Evolutionary conservation across 2,888 invertebrate genomes (phyloP).

Genomic region (Endomychus coccineus): DNA sequence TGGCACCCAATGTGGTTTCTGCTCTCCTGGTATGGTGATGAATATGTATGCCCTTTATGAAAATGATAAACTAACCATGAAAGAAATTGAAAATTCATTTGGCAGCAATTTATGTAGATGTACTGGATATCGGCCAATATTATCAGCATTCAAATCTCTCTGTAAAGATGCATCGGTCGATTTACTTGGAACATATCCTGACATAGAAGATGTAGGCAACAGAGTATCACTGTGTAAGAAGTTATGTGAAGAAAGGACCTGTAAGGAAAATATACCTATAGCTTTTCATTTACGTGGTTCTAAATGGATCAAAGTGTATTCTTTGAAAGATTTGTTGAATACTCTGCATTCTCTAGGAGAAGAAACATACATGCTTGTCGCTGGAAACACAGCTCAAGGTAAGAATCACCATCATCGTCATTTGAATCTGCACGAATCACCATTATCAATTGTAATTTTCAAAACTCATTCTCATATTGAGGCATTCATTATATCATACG

Average conservation of each 20-base stretch:
- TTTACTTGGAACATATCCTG: conserved; percentile 32
- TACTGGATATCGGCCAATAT: conserved; percentile 58
- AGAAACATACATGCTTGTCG: conserved; percentile 53
- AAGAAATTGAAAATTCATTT: conserved; percentile 60
- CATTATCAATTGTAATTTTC: no score
- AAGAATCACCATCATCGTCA: no score
- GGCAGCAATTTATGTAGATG: conserved; percentile 68
- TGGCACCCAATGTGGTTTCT: conserved; percentile 64
- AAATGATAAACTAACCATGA: conserved; percentile 44
- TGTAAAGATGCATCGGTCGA: conserved; percentile 44
- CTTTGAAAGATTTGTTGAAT: conserved; percentile 50
- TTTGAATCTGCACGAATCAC: no score
- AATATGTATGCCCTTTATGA: conserved; percentile 55
- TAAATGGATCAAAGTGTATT: conserved; percentile 54
- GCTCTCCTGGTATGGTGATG: conserved; percentile 72
- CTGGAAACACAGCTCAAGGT: conserved; percentile 73
- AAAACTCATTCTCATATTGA: no score
- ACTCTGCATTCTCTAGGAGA: conserved; percentile 44
- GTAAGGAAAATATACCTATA: neutral
- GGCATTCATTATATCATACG: no score
- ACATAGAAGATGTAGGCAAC: conserved; percentile 40
- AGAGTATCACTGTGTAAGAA: neutral
- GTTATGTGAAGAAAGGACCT: neutral
- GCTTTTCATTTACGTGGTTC: conserved; percentile 29
- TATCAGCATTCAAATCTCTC: conserved; percentile 57